Conservation (phyloP, 2,113 vertebrate species). For the Globicephala melas region DNA sequence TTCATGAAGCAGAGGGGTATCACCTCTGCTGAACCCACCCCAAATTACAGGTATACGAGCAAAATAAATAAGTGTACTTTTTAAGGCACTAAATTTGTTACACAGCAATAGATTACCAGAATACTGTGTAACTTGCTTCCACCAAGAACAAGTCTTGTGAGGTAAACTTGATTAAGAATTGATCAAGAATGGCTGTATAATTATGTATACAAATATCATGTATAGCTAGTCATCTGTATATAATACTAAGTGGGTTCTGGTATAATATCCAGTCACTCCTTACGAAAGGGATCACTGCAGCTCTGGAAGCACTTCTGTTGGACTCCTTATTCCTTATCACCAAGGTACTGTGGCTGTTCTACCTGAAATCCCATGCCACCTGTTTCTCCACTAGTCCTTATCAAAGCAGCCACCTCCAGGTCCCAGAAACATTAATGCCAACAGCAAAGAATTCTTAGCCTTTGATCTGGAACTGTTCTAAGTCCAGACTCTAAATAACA, state of each 20-base stretch:
- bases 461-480: background rate
- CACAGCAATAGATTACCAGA: background rate
- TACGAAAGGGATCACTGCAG: background rate
- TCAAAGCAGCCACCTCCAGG: background rate
- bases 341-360: background rate
- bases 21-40: background rate
- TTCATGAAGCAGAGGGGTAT: background rate
- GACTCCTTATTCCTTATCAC: background rate
- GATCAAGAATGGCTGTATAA: background rate
- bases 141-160: background rate
- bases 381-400: background rate
- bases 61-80: background rate
- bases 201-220: background rate
- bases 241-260: background rate
- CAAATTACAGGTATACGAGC: background rate
- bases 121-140: background rate
- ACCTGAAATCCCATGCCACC: background rate
- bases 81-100: background rate
- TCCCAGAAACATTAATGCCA: background rate
- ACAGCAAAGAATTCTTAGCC: background rate
- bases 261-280: background rate
- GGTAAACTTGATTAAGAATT: background rate
- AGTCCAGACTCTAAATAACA: background rate
- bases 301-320: background rate
- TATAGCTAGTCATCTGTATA: background rate